These are phyloP conservation scores for Nipponia nippon DNA, from an alignment of 2,113 vertebrate genomes.

Conservation along the genomic window DNA sequence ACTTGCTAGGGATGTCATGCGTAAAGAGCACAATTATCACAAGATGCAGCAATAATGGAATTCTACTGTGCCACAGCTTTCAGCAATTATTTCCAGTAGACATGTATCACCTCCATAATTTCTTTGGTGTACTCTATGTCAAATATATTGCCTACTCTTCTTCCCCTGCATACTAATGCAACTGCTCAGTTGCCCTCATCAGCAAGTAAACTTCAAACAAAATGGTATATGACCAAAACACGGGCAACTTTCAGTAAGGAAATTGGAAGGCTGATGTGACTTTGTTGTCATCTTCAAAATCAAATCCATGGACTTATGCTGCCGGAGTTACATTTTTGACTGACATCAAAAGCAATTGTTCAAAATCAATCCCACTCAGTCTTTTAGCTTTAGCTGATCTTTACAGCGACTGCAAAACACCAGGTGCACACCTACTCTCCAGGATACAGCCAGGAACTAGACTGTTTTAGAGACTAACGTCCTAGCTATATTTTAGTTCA, in stretches of 20 bases:
- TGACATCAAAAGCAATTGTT: neutral
- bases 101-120: neutral
- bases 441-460: neutral
- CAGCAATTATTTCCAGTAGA: neutral
- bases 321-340: neutral
- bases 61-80: neutral
- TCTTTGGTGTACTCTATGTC: neutral
- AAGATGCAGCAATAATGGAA: neutral
- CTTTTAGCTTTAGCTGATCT: neutral
- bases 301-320: neutral
- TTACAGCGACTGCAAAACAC: neutral
- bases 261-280: neutral
- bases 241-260: neutral
- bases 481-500: neutral
- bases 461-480: neutral
- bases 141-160: neutral
- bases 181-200: neutral
- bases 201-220: neutral
- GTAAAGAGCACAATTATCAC: neutral
- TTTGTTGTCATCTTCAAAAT: neutral
- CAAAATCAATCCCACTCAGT: neutral
- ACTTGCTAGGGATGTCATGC: neutral
- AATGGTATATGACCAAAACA: neutral
- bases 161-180: neutral
- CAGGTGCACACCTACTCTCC: neutral